Conservation (phyloP, 1,140 invertebrate genomes). For the Pogonognathellus flavescens region DNA sequence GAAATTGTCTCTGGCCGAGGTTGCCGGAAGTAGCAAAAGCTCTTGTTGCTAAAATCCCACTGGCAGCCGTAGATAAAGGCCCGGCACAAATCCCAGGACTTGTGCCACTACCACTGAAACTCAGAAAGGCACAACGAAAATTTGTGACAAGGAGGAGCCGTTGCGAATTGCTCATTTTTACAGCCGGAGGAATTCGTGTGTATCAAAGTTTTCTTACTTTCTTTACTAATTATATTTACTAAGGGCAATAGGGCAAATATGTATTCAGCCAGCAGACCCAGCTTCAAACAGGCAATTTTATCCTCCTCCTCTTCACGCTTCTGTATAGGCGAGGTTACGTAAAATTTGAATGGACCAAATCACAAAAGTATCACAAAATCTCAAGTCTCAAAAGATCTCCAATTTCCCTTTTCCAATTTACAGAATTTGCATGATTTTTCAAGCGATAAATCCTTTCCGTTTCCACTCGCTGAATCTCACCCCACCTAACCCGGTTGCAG, state of each 20-base stretch:
- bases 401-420: constrained; percentile 1
- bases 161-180: constrained; percentile 41
- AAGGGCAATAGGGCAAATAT: not conserved
- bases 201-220: constrained; percentile 1
- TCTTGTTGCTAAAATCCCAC: constrained; percentile 32
- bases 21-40: constrained; percentile 40
- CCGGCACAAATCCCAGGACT: constrained; percentile 34
- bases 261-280: not conserved
- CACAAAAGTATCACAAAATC: constrained; percentile 50
- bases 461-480: too few relatives aligned
- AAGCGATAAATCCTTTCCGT: too few relatives aligned
- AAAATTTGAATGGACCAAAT: constrained; percentile 33
- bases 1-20: constrained; percentile 25
- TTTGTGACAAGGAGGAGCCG: constrained; percentile 32
- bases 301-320: not conserved
- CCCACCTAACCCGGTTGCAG: too few relatives aligned
- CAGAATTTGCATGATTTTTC: not conserved
- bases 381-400: not conserved
- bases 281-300: constrained; percentile 2
- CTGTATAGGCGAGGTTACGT: not conserved
- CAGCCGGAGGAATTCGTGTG: not conserved
- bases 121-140: constrained; percentile 44
- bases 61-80: constrained; percentile 26
- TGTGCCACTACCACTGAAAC: constrained; percentile 37
- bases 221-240: not conserved